Conservation (phyloP, 2,888 invertebrate genomes). For the Tortrix viridana region DNA sequence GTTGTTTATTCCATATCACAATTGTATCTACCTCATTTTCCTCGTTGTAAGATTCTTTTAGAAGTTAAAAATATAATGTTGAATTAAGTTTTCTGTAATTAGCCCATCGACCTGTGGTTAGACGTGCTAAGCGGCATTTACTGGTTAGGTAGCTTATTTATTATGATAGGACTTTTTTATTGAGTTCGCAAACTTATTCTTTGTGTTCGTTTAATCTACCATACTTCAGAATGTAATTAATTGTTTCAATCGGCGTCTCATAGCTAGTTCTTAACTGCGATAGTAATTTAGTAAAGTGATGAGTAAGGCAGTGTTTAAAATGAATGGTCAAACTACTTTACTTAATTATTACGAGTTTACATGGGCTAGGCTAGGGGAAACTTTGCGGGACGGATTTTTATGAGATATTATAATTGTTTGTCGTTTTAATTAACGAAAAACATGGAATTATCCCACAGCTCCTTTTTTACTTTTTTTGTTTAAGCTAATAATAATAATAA, state of each 20-base stretch:
- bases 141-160: constrained; percentile 58
- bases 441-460: no score
- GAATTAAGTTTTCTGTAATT: constrained; percentile 53
- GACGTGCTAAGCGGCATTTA: constrained; percentile 46
- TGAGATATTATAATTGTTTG: no score
- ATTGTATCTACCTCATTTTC: constrained; percentile 82
- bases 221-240: not conserved
- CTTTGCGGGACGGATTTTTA: no score
- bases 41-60: constrained; percentile 77
- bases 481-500: constrained; percentile 3
- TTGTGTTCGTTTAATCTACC: not conserved
- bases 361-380: no score
- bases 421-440: no score
- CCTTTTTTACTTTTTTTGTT: not conserved
- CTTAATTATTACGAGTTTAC: no score
- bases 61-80: constrained; percentile 67
- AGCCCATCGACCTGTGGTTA: constrained; percentile 60
- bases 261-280: not conserved
- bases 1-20: constrained; percentile 79
- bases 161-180: constrained; percentile 43
- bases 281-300: no score
- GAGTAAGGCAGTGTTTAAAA: no score
- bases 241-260: not conserved
- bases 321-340: no score
- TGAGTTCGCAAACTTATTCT: constrained; percentile 15